Evolutionary conservation across 2,797 vertebrate genomes (phyloP).

Genomic region (Bryconaethiops microstoma): DNA sequence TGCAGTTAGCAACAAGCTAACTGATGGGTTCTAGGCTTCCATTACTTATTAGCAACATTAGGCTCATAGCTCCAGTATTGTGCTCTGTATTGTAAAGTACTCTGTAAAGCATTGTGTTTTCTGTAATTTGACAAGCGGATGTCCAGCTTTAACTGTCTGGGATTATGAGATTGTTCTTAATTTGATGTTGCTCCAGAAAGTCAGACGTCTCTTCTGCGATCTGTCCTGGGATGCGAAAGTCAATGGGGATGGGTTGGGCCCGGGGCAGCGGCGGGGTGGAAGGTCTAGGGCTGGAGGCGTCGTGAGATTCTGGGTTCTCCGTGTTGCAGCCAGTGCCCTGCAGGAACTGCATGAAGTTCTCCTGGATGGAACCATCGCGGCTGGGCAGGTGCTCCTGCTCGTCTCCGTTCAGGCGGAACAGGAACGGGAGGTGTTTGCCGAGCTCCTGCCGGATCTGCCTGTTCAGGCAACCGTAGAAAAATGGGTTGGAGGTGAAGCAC

Average conservation of each 20-base stretch:
- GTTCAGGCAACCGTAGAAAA: slow-evolving; percentile 95
- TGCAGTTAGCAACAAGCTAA: not conserved
- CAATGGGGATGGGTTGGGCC: slow-evolving; percentile 71
- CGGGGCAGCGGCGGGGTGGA: slow-evolving; percentile 58
- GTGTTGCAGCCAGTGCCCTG: slow-evolving; percentile 87
- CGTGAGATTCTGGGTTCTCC: slow-evolving; percentile 79
- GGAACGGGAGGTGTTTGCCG: slow-evolving; percentile 85
- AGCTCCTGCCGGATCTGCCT: slow-evolving; percentile 93
- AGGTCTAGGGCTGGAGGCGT: slow-evolving; percentile 73
- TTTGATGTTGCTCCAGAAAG: slow-evolving; percentile 82
- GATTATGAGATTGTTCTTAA: slow-evolving; percentile 80
- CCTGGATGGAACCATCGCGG: slow-evolving; percentile 92
- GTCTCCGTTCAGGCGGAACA: slow-evolving; percentile 83
- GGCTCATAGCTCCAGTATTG: not conserved
- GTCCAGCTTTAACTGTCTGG: slow-evolving; percentile 77
- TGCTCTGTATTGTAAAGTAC: no score
- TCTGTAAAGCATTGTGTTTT: no score
- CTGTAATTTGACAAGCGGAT: slow-evolving; percentile 61
- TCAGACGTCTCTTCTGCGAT: slow-evolving; percentile 89
- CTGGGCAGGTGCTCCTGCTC: slow-evolving; percentile 83
- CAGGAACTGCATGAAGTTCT: slow-evolving; percentile 95
- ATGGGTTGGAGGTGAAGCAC: slow-evolving; percentile 94
- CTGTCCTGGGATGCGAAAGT: slow-evolving; percentile 93
- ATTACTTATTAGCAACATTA: not conserved
- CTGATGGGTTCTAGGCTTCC: not conserved